Percentiles rank a stretch among this genome's conserved stretches.
phyloP scores from a whole-genome alignment of 2,113 vertebrate species.

The Myanophis thanlyinensis region DNA sequence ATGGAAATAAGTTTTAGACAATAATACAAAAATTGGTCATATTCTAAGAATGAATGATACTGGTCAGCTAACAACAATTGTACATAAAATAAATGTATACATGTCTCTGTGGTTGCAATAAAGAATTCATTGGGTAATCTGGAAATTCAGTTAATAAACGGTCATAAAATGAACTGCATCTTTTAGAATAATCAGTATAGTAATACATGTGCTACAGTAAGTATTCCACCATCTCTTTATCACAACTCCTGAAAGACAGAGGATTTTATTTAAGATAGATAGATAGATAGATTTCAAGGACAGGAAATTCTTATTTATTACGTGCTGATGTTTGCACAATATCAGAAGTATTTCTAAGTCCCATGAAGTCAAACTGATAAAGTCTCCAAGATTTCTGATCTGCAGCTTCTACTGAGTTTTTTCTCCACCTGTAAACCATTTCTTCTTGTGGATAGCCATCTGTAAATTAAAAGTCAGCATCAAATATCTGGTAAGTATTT shows the following conservation, averaged over 20 bases:
- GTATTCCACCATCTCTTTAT: background rate
- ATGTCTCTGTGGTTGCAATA: background rate
- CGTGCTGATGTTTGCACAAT: constrained; percentile 88
- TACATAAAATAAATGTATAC: background rate
- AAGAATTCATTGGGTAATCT: background rate
- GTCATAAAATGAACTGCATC: no score
- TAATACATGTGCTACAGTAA: background rate
- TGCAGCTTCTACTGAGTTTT: constrained; percentile 90
- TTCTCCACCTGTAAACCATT: constrained; percentile 96
- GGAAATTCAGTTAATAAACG: background rate
- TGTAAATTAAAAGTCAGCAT: constrained; percentile 66
- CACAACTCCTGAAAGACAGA: background rate
- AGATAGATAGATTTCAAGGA: background rate
- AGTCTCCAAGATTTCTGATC: constrained; percentile 96
- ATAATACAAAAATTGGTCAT: background rate
- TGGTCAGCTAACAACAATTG: background rate
- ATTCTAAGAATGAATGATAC: background rate
- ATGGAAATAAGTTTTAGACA: background rate
- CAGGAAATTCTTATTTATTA: constrained; percentile 46
- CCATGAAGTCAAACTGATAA: constrained; percentile 98
- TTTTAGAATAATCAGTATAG: background rate
- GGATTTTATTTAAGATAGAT: background rate
- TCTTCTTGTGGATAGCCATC: constrained; percentile 96
- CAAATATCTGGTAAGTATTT: background rate
- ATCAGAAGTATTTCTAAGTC: constrained; percentile 90